phyloP scores from a whole-genome alignment of 2,888 invertebrate genomes.

The Eumerus sabulonum region DNA sequence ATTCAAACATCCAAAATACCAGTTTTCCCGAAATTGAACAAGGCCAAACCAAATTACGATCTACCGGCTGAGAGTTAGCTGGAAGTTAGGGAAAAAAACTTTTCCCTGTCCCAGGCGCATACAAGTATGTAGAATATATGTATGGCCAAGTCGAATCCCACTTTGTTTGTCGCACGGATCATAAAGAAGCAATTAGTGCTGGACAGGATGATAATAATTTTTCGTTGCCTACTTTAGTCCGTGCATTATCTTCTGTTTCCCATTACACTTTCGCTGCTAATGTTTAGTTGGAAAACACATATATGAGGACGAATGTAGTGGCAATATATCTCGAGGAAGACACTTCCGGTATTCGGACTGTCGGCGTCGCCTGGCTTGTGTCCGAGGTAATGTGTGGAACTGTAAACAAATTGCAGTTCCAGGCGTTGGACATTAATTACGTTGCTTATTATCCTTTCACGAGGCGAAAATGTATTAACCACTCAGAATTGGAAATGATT shows the following conservation, averaged over 20 bases:
- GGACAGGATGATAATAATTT: conserved; percentile 44
- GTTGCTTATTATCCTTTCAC: conserved; percentile 8
- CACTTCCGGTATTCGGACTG: background rate
- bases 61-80: too few species aligned
- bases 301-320: conserved; percentile 8
- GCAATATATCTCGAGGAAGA: conserved; percentile 8
- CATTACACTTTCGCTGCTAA: background rate
- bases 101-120: background rate
- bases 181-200: conserved; percentile 51
- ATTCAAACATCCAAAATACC: too few species aligned
- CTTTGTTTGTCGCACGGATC: conserved; percentile 36
- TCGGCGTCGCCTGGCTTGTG: conserved; percentile 15
- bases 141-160: conserved; percentile 1
- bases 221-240: conserved; percentile 24
- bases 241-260: conserved; percentile 9
- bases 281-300: background rate
- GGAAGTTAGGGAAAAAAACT: too few species aligned
- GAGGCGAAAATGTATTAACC: too few species aligned
- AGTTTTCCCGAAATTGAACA: too few species aligned
- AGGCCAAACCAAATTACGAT: too few species aligned
- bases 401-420: too few species aligned
- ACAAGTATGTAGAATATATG: background rate
- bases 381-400: conserved; percentile 21
- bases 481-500: too few species aligned
- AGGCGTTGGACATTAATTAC: conserved; percentile 14